Evolutionary conservation across 2,113 vertebrate genomes (phyloP), one percentile per base, ranked within the genome.

Genomic region (Prunella fulvescens): DNA sequence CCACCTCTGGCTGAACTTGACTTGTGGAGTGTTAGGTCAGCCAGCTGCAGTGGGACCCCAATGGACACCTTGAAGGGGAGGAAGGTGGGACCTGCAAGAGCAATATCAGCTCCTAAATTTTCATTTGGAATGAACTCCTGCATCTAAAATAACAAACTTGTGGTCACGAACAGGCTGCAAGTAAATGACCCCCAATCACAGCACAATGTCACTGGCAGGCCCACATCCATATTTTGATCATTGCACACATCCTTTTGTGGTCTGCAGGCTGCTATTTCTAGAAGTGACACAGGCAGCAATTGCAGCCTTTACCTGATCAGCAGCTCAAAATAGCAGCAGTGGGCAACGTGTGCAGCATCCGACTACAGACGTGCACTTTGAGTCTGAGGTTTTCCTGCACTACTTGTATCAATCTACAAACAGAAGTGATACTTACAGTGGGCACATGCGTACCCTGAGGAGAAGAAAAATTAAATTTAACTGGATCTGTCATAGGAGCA

Each of bases 351-450:
- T 29, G n/a, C 31, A 1, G 47, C 39, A 42, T 58, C 37, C 3
- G 1, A 72, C 45, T 33, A 28, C 13, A 57, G 35, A 37, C 0
- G 0, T 37, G 48, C 0, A 0, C 58, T 65, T 24, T 6, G 14
- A 74, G n/a, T 17, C 44, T 35, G 25, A 65, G 48, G 19, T 6
- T 61, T 88, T 90, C 88, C 42, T 67, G 25, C 22, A 33, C 42
- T 62, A n/a, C 20, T 29, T 45, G 14, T 65, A 60, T 58, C 44
- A 35, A 31, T 14, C n/a, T 85, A 7, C 47, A 23, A 17, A 89
- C 12, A 15, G 47, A 47, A 61, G 42, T 4, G 15, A 61, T 35
- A 74, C 17, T 77, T 33, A 33, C 15, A 50, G 45, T n/a, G 16
- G 37, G 16, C 28, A 67, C 2, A 3, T 0, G 10, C 5, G 7